These are phyloP conservation scores for Phrixothrix hirtus DNA, from an alignment of 2,888 invertebrate species.

Conservation along the genomic window DNA sequence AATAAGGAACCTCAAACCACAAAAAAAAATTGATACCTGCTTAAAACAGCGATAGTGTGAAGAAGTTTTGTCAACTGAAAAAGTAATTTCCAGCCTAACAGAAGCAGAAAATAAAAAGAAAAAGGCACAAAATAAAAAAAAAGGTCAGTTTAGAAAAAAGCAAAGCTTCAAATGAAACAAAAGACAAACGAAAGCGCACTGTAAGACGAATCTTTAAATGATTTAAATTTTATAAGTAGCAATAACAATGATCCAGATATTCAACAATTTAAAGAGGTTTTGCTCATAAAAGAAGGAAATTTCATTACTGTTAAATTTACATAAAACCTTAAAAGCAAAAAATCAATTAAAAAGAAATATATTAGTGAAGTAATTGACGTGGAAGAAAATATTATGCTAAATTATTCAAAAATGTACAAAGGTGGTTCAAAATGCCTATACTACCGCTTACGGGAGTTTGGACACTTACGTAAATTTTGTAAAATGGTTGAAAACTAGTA, in stretches of 20 bases:
- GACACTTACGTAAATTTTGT: no score
- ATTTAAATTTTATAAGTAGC: background rate
- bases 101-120: background rate
- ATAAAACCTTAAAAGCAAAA: background rate
- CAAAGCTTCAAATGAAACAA: background rate
- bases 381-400: background rate
- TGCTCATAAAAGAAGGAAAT: background rate
- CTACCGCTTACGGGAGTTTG: no score
- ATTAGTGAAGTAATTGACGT: background rate
- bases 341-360: no score
- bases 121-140: background rate
- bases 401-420: background rate
- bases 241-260: no score
- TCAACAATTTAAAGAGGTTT: background rate
- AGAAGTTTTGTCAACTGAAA: background rate
- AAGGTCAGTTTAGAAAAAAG: background rate
- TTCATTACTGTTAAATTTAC: background rate
- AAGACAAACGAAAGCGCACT: no score
- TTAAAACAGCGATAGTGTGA: background rate
- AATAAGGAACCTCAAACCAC: no score
- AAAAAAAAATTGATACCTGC: background rate
- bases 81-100: background rate
- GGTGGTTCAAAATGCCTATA: background rate
- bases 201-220: no score
- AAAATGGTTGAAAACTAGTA: no score